Evolutionary conservation across 2,113 vertebrate species (phyloP).

Genomic region (Poeciliopsis occidentalis): DNA sequence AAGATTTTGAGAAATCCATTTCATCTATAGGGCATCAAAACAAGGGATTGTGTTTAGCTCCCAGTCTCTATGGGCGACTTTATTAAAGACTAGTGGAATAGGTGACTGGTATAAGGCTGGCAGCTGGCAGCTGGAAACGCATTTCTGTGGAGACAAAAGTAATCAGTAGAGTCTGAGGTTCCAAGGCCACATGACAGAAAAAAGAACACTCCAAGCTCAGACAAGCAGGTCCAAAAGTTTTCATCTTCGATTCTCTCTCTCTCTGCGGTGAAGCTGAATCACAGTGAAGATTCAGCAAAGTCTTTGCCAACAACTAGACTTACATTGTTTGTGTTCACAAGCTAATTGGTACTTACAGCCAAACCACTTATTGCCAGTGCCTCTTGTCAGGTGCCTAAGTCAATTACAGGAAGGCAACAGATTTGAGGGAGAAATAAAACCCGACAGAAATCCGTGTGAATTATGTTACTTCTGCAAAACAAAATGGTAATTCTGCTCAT

Average conservation of each 20-base stretch:
- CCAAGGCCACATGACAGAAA: conserved; percentile 20
- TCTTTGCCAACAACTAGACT: conserved; percentile 4
- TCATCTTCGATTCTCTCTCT: not conserved
- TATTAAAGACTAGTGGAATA: conserved; percentile 61
- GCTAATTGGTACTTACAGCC: conserved; percentile 42
- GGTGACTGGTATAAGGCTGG: conserved; percentile 59
- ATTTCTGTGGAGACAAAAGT: conserved; percentile 65
- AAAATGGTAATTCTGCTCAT: not conserved
- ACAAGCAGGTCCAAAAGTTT: conserved; percentile 32
- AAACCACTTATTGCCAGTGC: conserved; percentile 19
- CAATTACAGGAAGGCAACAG: conserved; percentile 22
- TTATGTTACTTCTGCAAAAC: conserved; percentile 5
- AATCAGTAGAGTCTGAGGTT: conserved; percentile 53
- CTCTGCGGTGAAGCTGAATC: not conserved
- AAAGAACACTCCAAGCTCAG: conserved; percentile 34
- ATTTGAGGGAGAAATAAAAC: conserved; percentile 15
- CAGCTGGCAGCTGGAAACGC: conserved; percentile 62
- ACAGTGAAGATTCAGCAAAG: not conserved
- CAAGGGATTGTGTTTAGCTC: conserved; percentile 66
- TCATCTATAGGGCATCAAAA: conserved; percentile 58
- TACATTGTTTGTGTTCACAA: conserved; percentile 45
- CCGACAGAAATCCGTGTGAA: not conserved
- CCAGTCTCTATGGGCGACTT: conserved; percentile 54
- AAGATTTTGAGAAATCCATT: conserved; percentile 40
- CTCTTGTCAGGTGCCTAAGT: conserved; percentile 34